These are phyloP conservation scores for Drosophila lacertosa DNA, from an alignment of 1,140 invertebrate genomes.

Conservation along the genomic window DNA sequence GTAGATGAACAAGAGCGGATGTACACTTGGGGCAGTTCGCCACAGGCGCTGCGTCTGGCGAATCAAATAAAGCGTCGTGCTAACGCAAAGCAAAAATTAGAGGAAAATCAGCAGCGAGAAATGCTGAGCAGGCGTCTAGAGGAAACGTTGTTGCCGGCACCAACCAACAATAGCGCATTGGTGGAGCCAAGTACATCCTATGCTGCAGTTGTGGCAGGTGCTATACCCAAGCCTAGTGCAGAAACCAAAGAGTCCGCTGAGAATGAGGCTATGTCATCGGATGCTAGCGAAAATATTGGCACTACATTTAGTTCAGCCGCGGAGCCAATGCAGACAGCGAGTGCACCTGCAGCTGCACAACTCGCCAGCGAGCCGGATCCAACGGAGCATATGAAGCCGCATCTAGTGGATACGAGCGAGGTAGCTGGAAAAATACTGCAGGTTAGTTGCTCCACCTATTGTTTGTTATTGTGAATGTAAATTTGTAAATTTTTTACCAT, in stretches of 20 bases:
- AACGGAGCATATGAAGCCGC: slow-evolving; percentile 85
- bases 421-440: slow-evolving; percentile 86
- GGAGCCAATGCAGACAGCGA: not conserved
- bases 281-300: slow-evolving; percentile 53
- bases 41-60: slow-evolving; percentile 89
- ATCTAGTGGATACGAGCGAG: slow-evolving; percentile 86
- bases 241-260: slow-evolving; percentile 56
- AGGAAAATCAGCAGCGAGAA: slow-evolving; percentile 73
- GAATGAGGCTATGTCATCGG: slow-evolving; percentile 55
- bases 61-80: slow-evolving; percentile 87
- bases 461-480: not conserved
- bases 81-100: slow-evolving; percentile 85
- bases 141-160: slow-evolving; percentile 58
- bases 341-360: not conserved
- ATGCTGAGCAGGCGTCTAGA: slow-evolving; percentile 72
- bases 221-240: slow-evolving; percentile 48
- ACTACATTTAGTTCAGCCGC: slow-evolving; percentile 9
- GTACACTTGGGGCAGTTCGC: slow-evolving; percentile 92
- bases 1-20: slow-evolving; percentile 88
- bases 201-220: slow-evolving; percentile 65
- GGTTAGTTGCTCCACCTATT: slow-evolving; percentile 68
- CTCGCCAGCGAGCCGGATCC: slow-evolving; percentile 65
- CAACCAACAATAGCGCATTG: slow-evolving; percentile 28
- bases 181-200: slow-evolving; percentile 68
- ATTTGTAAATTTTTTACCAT: not conserved